Base-by-base conservation (phyloP, 64 coral and sea anemone species). In the Actinia equina region DNA sequence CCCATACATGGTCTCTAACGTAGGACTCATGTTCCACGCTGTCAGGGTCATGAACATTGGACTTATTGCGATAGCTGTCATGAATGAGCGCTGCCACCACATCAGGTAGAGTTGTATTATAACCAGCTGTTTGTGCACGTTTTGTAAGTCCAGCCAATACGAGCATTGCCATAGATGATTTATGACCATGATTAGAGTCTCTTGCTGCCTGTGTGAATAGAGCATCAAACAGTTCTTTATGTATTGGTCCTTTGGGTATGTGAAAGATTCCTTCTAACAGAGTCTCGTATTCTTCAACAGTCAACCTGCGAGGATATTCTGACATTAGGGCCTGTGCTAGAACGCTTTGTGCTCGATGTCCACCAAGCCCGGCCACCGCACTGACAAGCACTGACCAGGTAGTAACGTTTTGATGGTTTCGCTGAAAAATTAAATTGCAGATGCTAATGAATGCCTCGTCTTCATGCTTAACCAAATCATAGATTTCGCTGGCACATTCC, bases 1-100 rank as follows among this genome's bases (percentile, higher is more conserved):
- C 96, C 96, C 96, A 98, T 57, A 98, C 91, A 60, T 98, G 93
- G 85, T 90, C 89, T 37, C 96, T 86, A 19, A 98, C 85, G 52
- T 90, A 94, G 2, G 87, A 61, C 53, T 98, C 93, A 17, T 92
- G 90, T 10, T 91, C 88, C 19, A 79, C 52, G 45, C 93, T 98
- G 14, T 98, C 96, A 20, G 93, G 90, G 77, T 95, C 83, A 55
- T 98, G 87, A 58, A 94, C 44, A 59, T 69, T 87, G 52, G 96
- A 92, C 59, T 89, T 92, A 80, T 94, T 95, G 56, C 51, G 58
- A 65, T 92, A 98, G 44, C 96, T 98, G 46, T 82, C 7, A 65
- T 95, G 96, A 56, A 98, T 82, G 52, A 94, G 71, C 58, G 79
- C 37, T 15, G 88, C 90, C 7, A 98, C 92, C 54, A 17, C 90